Conservation (phyloP, 2,113 vertebrate species). For the Xenus cinereus region DNA sequence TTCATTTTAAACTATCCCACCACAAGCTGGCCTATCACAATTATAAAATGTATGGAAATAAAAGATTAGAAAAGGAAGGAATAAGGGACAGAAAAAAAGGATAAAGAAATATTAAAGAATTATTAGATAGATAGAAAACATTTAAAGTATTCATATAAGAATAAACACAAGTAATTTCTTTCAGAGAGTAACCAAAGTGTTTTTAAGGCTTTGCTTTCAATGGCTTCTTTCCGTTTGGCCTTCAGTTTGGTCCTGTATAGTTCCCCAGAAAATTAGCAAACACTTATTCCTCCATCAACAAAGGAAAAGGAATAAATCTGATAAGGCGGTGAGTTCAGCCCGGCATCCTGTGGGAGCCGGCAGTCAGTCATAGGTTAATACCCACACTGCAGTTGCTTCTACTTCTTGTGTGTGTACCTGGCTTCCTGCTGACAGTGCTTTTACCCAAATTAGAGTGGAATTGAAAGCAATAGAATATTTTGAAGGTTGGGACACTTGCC, state of each 20-base stretch:
- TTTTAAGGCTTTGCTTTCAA: background rate
- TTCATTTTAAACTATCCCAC: background rate
- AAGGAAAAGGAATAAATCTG: background rate
- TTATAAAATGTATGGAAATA: background rate
- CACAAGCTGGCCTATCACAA: background rate
- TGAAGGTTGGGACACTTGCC: background rate
- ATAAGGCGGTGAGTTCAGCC: background rate
- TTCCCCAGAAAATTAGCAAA: background rate
- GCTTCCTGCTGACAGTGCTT: background rate
- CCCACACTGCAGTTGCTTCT: background rate
- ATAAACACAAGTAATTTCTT: background rate
- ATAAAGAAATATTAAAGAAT: background rate
- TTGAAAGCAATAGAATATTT: background rate
- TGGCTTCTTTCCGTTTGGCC: background rate
- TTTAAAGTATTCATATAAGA: background rate
- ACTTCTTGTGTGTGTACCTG: background rate
- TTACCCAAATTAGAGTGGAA: background rate
- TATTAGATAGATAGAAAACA: fast-evolving
- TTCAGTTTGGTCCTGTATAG: background rate
- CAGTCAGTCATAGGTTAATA: background rate
- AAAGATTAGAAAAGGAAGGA: background rate
- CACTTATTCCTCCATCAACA: background rate
- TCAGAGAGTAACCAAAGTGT: background rate
- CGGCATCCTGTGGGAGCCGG: background rate
- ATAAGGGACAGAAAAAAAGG: background rate